Conservation (phyloP, 2,113 vertebrate species). For the Oreochromis spilurus region DNA sequence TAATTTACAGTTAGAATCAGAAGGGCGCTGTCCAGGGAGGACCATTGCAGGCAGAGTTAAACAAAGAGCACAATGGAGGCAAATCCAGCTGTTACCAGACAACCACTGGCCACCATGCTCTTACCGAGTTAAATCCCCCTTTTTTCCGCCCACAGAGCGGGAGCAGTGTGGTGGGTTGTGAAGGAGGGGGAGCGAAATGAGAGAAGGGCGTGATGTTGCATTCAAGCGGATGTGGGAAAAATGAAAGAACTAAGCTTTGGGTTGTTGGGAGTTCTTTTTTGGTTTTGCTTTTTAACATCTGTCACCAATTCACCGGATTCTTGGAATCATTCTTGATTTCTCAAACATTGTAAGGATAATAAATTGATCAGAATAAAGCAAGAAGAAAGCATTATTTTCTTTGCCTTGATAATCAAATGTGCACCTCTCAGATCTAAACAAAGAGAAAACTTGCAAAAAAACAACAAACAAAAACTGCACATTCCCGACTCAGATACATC, state of each 20-base stretch:
- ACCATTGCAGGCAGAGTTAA: neutral
- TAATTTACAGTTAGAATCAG: neutral
- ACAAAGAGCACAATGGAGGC: slow-evolving; percentile 39
- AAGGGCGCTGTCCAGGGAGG: neutral
- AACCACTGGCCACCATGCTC: slow-evolving; percentile 43
- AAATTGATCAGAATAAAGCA: neutral
- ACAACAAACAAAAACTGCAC: neutral
- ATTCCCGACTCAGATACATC: neutral
- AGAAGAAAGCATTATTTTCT: neutral
- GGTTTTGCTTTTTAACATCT: neutral
- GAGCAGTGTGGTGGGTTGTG: neutral
- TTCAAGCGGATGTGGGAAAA: slow-evolving; percentile 20
- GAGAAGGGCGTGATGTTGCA: slow-evolving; percentile 5
- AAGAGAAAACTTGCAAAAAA: neutral
- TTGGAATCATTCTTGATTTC: neutral
- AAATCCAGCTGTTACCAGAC: slow-evolving; percentile 55
- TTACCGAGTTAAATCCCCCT: slow-evolving; percentile 45
- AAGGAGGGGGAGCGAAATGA: neutral
- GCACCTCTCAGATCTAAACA: neutral
- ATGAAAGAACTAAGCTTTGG: neutral
- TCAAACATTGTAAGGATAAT: neutral
- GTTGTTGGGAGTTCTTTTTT: neutral
- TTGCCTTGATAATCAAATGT: neutral
- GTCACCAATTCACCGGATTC: neutral
- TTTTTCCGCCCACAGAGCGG: slow-evolving; percentile 23